Percentiles rank a stretch among this genome's conserved stretches.
Conservation (phyloP, 1,140 invertebrate species). For the Callitettix versicolor region DNA sequence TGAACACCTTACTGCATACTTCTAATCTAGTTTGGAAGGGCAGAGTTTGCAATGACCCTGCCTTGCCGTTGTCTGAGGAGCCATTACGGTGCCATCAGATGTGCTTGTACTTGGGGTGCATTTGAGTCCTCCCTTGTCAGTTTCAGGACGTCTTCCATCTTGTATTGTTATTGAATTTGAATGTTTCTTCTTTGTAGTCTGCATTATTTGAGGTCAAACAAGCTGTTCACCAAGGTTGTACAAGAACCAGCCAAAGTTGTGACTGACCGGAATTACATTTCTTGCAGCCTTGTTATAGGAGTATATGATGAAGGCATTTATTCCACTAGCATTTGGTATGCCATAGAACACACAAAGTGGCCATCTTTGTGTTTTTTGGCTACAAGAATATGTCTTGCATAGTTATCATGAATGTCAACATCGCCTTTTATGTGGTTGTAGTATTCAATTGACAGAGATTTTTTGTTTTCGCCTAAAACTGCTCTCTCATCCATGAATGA, state of each 20-base stretch:
- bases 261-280: background rate
- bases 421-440: background rate
- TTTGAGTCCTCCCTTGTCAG: background rate
- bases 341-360: background rate
- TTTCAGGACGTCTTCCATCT: background rate
- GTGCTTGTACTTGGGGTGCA: background rate
- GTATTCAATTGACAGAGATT: background rate
- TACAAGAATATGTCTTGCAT: background rate
- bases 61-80: background rate
- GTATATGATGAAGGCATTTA: background rate
- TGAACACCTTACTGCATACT: background rate
- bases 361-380: background rate
- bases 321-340: background rate
- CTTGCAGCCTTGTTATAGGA: background rate
- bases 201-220: background rate
- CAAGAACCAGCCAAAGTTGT: background rate
- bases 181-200: background rate
- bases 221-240: background rate
- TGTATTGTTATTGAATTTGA: background rate
- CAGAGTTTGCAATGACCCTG: background rate
- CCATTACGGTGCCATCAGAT: background rate
- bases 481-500: background rate
- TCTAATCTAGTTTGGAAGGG: background rate
- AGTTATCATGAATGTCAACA: background rate
- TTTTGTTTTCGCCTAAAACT: background rate